A percentile compares a stretch with the other conserved stretches of the same genome.
These are phyloP conservation scores for Odontophorus gujanensis DNA, from an alignment of 2,113 vertebrate species.

Conservation along the genomic window DNA sequence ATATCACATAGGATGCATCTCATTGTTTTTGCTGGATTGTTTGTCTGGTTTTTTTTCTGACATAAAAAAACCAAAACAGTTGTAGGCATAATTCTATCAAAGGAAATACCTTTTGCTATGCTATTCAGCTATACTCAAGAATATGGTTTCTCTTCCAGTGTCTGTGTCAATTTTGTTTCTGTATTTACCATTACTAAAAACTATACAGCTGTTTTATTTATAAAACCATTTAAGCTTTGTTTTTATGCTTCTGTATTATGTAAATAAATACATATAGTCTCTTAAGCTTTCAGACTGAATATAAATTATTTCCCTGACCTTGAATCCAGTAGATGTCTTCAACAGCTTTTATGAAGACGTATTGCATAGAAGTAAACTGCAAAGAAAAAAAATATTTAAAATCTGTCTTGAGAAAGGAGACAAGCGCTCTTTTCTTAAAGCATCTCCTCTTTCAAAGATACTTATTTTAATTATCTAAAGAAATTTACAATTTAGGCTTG, in stretches of 20 bases:
- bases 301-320: not conserved
- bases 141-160: not conserved
- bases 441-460: not conserved
- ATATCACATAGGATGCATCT: rapidly evolving
- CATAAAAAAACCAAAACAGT: not conserved
- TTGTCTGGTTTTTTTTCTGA: not conserved
- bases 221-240: not conserved
- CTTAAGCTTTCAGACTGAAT: not conserved
- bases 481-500: not conserved
- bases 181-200: slow-evolving; percentile 30
- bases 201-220: slow-evolving; percentile 20
- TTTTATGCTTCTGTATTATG: slow-evolving; percentile 7
- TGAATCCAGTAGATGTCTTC: not conserved
- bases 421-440: not conserved
- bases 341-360: not conserved
- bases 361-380: not conserved
- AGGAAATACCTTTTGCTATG: slow-evolving; percentile 3
- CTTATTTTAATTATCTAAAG: not conserved
- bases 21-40: not conserved
- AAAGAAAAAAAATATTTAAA: not conserved
- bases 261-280: slow-evolving; percentile 22
- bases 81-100: not conserved
- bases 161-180: not conserved
- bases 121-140: slow-evolving; percentile 1
- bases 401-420: not conserved